These are phyloP conservation scores for Volucella inanis DNA, from an alignment of 2,888 invertebrate genomes.

Conservation along the genomic window DNA sequence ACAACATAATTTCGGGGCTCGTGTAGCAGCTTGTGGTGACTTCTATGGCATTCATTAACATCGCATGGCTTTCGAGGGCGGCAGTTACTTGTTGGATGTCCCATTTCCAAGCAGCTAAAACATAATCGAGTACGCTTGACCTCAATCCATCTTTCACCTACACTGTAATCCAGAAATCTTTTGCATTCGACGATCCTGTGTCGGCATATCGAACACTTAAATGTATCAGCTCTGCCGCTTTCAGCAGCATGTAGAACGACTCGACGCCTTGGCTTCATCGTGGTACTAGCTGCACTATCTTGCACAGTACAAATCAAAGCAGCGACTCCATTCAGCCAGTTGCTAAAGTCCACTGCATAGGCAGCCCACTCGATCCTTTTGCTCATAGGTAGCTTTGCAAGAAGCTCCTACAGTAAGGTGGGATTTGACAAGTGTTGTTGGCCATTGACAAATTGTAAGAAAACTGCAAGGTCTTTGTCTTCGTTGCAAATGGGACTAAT, in stretches of 20 bases:
- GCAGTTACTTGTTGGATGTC: neutral
- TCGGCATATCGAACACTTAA: too few species aligned
- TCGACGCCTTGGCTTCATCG: slow-evolving; percentile 3
- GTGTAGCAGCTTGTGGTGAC: too few species aligned
- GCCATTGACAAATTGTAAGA: slow-evolving; percentile 11
- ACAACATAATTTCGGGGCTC: neutral
- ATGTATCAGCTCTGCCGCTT: neutral
- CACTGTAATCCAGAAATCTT: neutral
- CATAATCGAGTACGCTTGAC: slow-evolving; percentile 14
- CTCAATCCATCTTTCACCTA: neutral
- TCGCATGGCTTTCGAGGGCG: too few species aligned
- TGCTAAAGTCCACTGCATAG: slow-evolving; percentile 42
- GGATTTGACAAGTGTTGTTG: slow-evolving; percentile 18
- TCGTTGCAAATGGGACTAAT: slow-evolving; percentile 21
- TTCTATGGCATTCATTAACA: too few species aligned
- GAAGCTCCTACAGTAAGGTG: slow-evolving; percentile 38
- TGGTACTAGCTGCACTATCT: slow-evolving; percentile 1
- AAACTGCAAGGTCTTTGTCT: slow-evolving; percentile 23
- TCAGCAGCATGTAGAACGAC: slow-evolving; percentile 36
- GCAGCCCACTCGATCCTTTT: slow-evolving; percentile 44
- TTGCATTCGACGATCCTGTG: neutral
- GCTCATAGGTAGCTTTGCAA: slow-evolving; percentile 40
- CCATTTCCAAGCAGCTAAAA: neutral
- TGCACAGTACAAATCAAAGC: slow-evolving; percentile 6
- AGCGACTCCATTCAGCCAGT: slow-evolving; percentile 43